These are phyloP conservation scores for Onychostoma macrolepis DNA, from an alignment of 2,113 vertebrate species.

Conservation along the genomic window DNA sequence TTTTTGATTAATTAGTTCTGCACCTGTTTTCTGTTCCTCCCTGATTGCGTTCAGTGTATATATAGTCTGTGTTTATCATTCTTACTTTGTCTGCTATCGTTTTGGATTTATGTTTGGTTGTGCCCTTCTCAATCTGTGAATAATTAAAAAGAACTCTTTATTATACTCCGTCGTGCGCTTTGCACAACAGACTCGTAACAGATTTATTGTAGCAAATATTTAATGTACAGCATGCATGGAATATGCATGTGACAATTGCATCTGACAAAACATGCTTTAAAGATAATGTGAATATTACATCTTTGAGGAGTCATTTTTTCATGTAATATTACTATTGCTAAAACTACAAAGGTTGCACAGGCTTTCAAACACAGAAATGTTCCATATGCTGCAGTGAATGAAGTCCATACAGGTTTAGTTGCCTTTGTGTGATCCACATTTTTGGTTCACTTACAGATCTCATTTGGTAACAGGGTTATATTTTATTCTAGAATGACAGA, in stretches of 20 bases:
- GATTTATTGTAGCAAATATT: not conserved
- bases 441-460: not conserved
- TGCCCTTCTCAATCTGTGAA: too few species aligned
- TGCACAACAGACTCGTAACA: too few species aligned
- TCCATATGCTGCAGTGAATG: not conserved
- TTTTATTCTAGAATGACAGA: not conserved
- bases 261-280: not conserved
- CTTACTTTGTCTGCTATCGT: too few species aligned
- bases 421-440: not conserved
- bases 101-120: too few species aligned
- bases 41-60: too few species aligned
- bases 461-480: not conserved
- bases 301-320: not conserved
- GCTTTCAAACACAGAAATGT: not conserved
- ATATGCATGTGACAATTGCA: not conserved
- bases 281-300: not conserved
- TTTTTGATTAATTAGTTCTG: too few species aligned
- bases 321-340: not conserved
- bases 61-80: too few species aligned
- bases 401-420: not conserved
- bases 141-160: too few species aligned
- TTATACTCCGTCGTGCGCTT: too few species aligned
- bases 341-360: not conserved
- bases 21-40: too few species aligned
- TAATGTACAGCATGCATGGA: not conserved